phyloP scores from a whole-genome alignment of 2,113 vertebrate genomes.

The Corythornis vintsioides region DNA sequence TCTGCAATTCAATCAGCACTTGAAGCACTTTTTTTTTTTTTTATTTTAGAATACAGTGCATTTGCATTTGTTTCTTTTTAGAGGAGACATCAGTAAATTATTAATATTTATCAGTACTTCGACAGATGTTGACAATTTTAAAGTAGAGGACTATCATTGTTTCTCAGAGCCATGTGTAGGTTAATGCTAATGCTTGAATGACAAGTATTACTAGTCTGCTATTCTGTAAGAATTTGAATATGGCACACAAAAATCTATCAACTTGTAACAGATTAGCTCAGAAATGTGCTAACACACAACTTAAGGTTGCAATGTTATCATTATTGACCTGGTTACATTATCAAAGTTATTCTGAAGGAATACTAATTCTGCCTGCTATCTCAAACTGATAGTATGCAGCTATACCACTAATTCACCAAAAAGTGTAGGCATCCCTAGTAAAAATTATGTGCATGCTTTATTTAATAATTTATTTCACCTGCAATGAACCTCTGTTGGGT shows the following conservation, averaged over 20 bases:
- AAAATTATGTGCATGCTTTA: not conserved
- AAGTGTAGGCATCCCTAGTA: not conserved
- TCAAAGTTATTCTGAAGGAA: not conserved
- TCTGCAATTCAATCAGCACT: not conserved
- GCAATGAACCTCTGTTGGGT: not conserved
- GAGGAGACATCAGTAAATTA: not conserved
- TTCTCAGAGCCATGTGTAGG: not conserved
- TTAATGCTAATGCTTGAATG: not conserved
- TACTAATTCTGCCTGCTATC: not conserved
- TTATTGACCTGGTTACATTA: not conserved
- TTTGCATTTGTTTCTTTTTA: not conserved
- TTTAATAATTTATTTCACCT: not conserved
- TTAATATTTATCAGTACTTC: not conserved
- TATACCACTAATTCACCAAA: not conserved
- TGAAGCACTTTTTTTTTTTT: not conserved
- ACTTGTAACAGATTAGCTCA: not conserved
- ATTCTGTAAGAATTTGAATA: not conserved
- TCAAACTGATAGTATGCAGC: not conserved
- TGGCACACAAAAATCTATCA: not conserved
- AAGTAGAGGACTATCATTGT: not conserved
- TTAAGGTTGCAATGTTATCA: not conserved
- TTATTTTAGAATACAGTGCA: not conserved
- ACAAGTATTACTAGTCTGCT: not conserved
- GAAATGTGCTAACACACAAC: not conserved
- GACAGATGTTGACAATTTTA: not conserved